Evolutionary conservation across 2,797 vertebrate species (phyloP), one percentile per base, ranked within the genome.

Genomic region (Onychomys torridus): DNA sequence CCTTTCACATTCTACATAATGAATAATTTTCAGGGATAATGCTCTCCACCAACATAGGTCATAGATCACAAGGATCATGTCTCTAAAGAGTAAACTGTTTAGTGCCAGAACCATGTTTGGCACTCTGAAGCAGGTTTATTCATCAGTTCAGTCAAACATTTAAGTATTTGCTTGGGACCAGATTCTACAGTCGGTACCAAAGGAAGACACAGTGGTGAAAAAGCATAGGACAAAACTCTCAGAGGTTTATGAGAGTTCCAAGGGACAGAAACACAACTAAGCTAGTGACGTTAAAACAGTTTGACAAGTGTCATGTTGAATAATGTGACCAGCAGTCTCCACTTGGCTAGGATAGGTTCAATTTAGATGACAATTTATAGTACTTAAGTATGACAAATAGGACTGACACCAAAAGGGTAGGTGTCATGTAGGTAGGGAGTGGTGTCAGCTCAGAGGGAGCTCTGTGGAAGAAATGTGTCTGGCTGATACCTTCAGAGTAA

Each of bases 361-460:
- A 4, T 59, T 82, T 85, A 34, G 3, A 46, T 63, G 23, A 88
- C 46, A 43, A 65, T 29, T 86, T 37, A 3, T 40, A 52, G 67
- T 40, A 29, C 25, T 81, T n/a, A 37, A 43, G 17, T n/a, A 6
- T 6, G 37, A 73, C 40, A 75, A 61, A n/a, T 3, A 37, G 23
- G 7, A 23, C 3, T 6, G 43, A 75, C 11, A 46, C 46, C 25
- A 9, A 37, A 59, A 82, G 37, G 23, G 12, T 37, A 75, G 19
- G 14, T 19, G n/a, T 16, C 49, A 17, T 27, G 1, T 2, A 29
- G 27, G 19, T 13, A 19, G n/a, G 57, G 8, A 57, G 21, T 63
- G n/a, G 5, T 4, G 0, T 76, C 40, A 1, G 3, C 4, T 76
- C 46, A 10, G 1, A 13, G 40, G 32, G 23, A 25, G 6, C 40